Conservation (phyloP, 2,797 vertebrate genomes). For the Neosilurus hyrtlii region DNA sequence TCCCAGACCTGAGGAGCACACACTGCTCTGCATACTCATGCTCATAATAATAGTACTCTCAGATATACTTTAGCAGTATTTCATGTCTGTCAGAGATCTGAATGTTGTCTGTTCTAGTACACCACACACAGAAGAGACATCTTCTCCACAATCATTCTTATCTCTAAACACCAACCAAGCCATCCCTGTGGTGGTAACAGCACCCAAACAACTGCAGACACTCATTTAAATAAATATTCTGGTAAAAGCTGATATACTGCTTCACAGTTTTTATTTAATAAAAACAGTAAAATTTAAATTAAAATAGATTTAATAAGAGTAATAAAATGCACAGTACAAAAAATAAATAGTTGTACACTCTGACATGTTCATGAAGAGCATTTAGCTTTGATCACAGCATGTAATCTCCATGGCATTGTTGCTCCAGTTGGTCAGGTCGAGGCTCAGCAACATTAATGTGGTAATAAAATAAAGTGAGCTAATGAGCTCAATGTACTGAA, state of each 20-base stretch:
- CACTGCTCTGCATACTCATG: slow-evolving; percentile 57
- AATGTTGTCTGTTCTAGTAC: not conserved
- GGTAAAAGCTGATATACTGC: not conserved
- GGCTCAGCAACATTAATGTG: no score
- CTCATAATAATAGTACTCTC: not conserved
- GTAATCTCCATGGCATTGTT: no score
- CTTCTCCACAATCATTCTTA: not conserved
- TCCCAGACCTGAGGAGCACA: slow-evolving; percentile 56
- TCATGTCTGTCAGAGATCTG: not conserved
- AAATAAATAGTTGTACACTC: no score
- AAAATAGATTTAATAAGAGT: not conserved
- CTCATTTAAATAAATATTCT: not conserved
- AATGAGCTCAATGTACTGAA: no score
- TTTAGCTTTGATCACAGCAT: no score
- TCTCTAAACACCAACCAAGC: not conserved
- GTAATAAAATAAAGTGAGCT: no score
- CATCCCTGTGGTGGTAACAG: not conserved
- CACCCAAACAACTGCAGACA: not conserved
- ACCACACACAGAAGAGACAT: not conserved
- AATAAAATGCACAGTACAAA: not conserved
- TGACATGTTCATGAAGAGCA: no score
- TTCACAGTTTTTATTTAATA: not conserved
- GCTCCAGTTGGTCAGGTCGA: no score
- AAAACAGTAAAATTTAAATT: not conserved
- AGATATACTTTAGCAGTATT: not conserved